These are phyloP conservation scores for Clanis bilineata DNA, from an alignment of 2,888 invertebrate genomes.

Conservation along the genomic window DNA sequence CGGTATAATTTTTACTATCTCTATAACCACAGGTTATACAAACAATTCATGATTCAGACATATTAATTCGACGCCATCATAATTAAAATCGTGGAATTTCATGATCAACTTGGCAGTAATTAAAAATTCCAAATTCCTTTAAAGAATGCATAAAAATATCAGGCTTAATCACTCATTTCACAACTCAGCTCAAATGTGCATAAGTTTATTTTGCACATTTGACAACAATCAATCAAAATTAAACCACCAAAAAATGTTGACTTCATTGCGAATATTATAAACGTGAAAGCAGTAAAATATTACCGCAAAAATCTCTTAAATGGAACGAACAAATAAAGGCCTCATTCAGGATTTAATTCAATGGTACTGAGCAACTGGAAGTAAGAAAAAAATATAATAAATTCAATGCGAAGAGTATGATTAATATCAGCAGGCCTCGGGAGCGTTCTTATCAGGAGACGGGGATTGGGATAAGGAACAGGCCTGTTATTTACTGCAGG, in stretches of 20 bases:
- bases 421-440: constrained; percentile 57
- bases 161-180: not conserved
- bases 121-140: no score
- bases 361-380: constrained; percentile 43
- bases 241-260: not conserved
- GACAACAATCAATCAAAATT: constrained; percentile 2
- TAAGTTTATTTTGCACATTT: no score
- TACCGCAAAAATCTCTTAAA: constrained; percentile 9
- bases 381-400: constrained; percentile 52
- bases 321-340: constrained; percentile 17
- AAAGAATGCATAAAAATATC: not conserved
- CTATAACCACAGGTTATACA: no score
- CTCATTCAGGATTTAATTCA: constrained; percentile 45
- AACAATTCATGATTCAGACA: no score
- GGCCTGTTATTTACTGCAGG: constrained; percentile 7
- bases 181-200: no score
- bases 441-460: constrained; percentile 49
- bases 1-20: no score
- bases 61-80: no score
- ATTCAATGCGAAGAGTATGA: constrained; percentile 56
- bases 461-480: constrained; percentile 5
- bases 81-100: no score
- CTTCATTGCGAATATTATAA: not conserved
- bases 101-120: no score
- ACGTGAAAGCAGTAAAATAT: constrained; percentile 2